A percentile compares a stretch with the other conserved stretches of the same genome.
Conservation (phyloP, 2,888 invertebrate species). For the Vesta saturnalis region DNA sequence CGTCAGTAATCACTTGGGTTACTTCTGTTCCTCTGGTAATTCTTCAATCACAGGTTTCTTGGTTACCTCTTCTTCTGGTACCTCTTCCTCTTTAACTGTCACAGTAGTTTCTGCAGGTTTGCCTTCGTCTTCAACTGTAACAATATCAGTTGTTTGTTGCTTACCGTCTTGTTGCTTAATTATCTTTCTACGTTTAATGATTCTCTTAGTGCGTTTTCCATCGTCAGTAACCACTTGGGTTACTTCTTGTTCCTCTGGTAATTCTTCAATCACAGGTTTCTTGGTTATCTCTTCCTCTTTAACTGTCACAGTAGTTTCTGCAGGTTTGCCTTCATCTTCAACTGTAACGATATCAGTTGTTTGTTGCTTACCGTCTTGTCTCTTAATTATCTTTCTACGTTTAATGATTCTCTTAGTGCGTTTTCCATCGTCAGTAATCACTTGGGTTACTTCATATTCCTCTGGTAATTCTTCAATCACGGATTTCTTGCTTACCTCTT, state of each 20-base stretch:
- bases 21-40: constrained; percentile 43
- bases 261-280: constrained; percentile 23
- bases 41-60: constrained; percentile 45
- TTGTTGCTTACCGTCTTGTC: constrained; percentile 43
- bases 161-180: constrained; percentile 54
- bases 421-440: constrained; percentile 52
- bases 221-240: constrained; percentile 43
- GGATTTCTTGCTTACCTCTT: constrained; percentile 49
- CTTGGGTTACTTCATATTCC: constrained; percentile 52
- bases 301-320: constrained; percentile 52
- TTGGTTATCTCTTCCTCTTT: constrained; percentile 40
- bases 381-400: constrained; percentile 46
- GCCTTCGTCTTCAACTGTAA: constrained; percentile 55
- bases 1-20: constrained; percentile 46
- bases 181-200: constrained; percentile 55
- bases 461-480: constrained; percentile 44
- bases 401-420: constrained; percentile 48
- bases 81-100: constrained; percentile 40
- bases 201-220: constrained; percentile 48
- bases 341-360: constrained; percentile 59
- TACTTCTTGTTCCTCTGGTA: constrained; percentile 44
- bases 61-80: constrained; percentile 26
- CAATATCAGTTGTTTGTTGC: constrained; percentile 58
- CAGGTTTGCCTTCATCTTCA: constrained; percentile 52
- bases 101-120: constrained; percentile 43